These are phyloP conservation scores for Neuroscelio doddi DNA, from an alignment of 2,888 invertebrate genomes.

Conservation along the genomic window DNA sequence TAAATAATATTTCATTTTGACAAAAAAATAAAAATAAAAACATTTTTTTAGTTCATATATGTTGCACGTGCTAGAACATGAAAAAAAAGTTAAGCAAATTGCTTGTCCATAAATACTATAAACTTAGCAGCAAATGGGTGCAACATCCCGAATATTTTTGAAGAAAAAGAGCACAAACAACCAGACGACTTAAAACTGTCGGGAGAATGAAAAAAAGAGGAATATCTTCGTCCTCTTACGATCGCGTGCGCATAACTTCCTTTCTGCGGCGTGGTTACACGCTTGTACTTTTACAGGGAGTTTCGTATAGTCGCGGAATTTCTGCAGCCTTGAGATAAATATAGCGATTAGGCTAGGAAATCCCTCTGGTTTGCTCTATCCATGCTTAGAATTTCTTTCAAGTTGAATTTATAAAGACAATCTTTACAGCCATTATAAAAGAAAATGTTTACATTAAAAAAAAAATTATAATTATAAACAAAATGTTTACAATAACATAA, in stretches of 20 bases:
- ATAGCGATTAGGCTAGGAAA: slow-evolving; percentile 45
- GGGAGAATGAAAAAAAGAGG: slow-evolving; percentile 9
- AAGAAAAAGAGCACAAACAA: neutral
- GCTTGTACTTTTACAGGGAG: neutral
- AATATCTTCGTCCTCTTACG: slow-evolving; percentile 17
- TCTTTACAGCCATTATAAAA: neutral
- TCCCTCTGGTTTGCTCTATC: slow-evolving; percentile 22
- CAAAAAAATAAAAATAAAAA: too few species aligned
- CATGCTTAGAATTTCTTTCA: slow-evolving; percentile 7
- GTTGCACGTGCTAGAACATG: too few species aligned
- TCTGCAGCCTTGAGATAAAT: slow-evolving; percentile 51
- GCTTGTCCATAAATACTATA: slow-evolving; percentile 22
- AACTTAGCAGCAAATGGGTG: slow-evolving; percentile 15
- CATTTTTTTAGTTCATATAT: too few species aligned
- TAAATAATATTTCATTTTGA: too few species aligned
- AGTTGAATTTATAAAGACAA: neutral
- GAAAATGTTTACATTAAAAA: neutral
- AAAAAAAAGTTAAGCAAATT: too few species aligned
- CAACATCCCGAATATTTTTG: slow-evolving; percentile 8
- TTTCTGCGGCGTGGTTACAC: neutral
- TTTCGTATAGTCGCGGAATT: slow-evolving; percentile 34
- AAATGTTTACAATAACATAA: too few species aligned
- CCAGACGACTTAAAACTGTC: neutral
- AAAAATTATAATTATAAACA: neutral
- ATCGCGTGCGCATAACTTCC: slow-evolving; percentile 33